Percentiles rank a stretch among this genome's conserved stretches.
Conservation (phyloP, 2,888 invertebrate genomes). For the Thalpophila matura region DNA sequence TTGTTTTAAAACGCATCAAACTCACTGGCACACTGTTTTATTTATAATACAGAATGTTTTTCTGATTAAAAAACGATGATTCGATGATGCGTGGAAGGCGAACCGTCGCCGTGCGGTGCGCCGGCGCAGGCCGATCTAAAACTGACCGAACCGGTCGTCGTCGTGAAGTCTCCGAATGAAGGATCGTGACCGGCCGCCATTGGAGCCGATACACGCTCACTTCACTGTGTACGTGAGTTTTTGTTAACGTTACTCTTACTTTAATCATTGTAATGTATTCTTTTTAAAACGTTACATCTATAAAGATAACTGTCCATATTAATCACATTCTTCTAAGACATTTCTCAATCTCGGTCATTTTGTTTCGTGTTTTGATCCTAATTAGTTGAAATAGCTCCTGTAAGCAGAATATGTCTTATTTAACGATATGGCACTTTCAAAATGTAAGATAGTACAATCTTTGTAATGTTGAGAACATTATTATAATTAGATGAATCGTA, state of each 20-base stretch:
- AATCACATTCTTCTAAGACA: not conserved
- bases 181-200: slow-evolving; percentile 76
- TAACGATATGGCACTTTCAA: slow-evolving; percentile 41
- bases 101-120: slow-evolving; percentile 68
- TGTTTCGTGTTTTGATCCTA: slow-evolving; percentile 21
- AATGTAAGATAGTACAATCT: slow-evolving; percentile 43
- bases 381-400: slow-evolving; percentile 40
- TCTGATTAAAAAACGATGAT: slow-evolving; percentile 73
- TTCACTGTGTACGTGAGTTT: slow-evolving; percentile 60
- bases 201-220: slow-evolving; percentile 65
- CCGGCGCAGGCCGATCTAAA: slow-evolving; percentile 82
- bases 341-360: slow-evolving; percentile 1
- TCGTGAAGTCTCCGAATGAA: slow-evolving; percentile 76
- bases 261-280: slow-evolving; percentile 61
- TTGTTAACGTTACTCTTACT: slow-evolving; percentile 57
- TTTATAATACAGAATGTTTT: slow-evolving; percentile 65
- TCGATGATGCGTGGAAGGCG: slow-evolving; percentile 73
- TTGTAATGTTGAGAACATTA: slow-evolving; percentile 30
- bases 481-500: slow-evolving; percentile 36
- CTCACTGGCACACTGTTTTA: slow-evolving; percentile 61
- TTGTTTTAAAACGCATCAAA: slow-evolving; percentile 47
- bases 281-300: slow-evolving; percentile 26
- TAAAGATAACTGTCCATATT: not conserved
- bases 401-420: slow-evolving; percentile 33
- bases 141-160: slow-evolving; percentile 86